Conservation (phyloP, 2,113 vertebrate species). For the Microtus oregoni region DNA sequence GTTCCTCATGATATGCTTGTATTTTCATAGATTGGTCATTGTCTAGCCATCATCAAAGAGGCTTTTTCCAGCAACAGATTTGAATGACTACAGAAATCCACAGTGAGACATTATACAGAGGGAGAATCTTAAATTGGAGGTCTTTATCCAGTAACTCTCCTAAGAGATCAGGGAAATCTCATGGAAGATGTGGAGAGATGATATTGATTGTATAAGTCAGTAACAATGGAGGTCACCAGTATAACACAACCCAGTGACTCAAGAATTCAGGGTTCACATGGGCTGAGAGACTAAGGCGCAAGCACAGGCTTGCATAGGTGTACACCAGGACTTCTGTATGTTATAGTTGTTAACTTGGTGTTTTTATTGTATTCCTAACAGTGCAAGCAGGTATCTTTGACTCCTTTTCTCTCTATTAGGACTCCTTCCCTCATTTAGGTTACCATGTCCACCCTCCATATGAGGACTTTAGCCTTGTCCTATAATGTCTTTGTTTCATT, state of each 20-base stretch:
- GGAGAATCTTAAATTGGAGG: background rate
- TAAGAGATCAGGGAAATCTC: too few species aligned
- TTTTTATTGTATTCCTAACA: too few species aligned
- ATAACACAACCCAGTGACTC: too few species aligned
- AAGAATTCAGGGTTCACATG: too few species aligned
- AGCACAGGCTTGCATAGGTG: accelerated
- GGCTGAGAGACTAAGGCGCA: background rate
- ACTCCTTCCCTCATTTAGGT: background rate
- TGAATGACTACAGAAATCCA: background rate
- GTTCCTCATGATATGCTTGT: background rate
- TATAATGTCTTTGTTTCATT: background rate
- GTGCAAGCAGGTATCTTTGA: background rate
- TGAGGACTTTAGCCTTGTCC: background rate
- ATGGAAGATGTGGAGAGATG: background rate
- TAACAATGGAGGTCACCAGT: background rate
- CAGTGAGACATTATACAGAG: background rate
- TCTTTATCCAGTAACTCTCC: accelerated
- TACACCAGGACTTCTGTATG: background rate
- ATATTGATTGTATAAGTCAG: background rate
- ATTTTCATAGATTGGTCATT: background rate
- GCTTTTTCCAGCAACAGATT: background rate
- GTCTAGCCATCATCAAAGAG: background rate
- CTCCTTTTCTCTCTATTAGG: background rate
- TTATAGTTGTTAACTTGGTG: too few species aligned
- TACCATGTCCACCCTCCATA: background rate